These are phyloP conservation scores for Eudyptes chrysolophus DNA, from an alignment of 2,113 vertebrate species.

Conservation along the genomic window DNA sequence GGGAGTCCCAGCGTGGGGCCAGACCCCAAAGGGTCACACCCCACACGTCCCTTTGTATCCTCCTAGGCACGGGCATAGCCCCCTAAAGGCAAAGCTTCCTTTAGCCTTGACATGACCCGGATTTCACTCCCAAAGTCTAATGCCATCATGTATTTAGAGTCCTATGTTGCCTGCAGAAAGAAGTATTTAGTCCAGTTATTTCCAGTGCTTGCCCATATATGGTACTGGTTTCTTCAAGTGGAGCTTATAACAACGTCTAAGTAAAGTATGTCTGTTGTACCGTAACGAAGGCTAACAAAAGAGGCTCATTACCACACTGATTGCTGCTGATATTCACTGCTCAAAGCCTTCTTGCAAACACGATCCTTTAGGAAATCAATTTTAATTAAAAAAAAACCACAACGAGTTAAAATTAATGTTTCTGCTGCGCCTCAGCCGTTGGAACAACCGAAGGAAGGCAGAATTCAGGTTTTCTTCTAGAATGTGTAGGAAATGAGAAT, in stretches of 20 bases:
- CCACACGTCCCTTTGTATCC: not conserved
- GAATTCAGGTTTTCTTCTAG: not conserved
- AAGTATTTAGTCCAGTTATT: not conserved
- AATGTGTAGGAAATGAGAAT: not conserved
- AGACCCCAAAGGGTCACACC: not conserved
- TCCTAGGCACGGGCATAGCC: not conserved
- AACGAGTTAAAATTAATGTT: not conserved
- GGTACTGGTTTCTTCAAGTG: not conserved
- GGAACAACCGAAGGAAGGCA: not conserved
- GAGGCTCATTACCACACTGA: slow-evolving; percentile 3
- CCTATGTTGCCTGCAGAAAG: not conserved
- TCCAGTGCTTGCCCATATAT: not conserved
- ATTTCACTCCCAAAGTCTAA: not conserved
- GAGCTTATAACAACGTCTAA: not conserved
- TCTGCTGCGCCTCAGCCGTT: not conserved
- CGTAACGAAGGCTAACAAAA: not conserved
- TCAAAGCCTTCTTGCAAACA: not conserved
- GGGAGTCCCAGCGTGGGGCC: fast-evolving
- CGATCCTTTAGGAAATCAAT: slow-evolving; percentile 4
- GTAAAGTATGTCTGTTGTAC: not conserved
- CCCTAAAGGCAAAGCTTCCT: not conserved
- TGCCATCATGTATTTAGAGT: not conserved
- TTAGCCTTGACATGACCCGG: not conserved
- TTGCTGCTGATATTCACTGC: not conserved
- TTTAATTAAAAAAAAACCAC: not conserved